phyloP scores from a whole-genome alignment of 37 sponge, comb jelly and placozoan species.

The Lycopodina hypogea region DNA sequence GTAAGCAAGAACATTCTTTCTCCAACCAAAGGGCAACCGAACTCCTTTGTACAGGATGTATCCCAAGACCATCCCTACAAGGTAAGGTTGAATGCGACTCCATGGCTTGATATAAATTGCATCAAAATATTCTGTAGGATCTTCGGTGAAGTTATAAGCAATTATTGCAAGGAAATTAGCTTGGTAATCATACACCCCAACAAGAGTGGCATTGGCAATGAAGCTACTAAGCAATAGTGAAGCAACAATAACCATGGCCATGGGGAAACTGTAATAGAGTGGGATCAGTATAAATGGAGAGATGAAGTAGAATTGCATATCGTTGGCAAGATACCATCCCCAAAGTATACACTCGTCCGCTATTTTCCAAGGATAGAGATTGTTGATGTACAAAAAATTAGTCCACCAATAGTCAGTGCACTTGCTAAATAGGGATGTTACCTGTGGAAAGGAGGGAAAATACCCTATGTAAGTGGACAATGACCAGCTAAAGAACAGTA shows the following conservation, averaged over 20 bases:
- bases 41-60: conserved; percentile 57
- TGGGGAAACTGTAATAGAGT: conserved; percentile 37
- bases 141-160: neutral
- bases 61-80: conserved; percentile 80
- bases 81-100: conserved; percentile 72
- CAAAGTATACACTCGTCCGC: conserved; percentile 63
- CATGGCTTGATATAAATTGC: conserved; percentile 67
- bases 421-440: neutral
- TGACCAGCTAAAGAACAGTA: conserved; percentile 59
- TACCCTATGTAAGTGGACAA: conserved; percentile 27
- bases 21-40: conserved; percentile 8
- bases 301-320: conserved; percentile 87
- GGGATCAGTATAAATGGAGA: conserved; percentile 76
- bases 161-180: conserved; percentile 14
- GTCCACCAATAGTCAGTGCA: conserved; percentile 82
- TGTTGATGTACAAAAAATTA: conserved; percentile 86
- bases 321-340: conserved; percentile 87
- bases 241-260: conserved; percentile 30
- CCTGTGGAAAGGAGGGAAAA: neutral
- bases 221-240: conserved; percentile 13
- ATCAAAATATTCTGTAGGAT: neutral
- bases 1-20: conserved; percentile 10
- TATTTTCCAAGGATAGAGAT: conserved; percentile 70
- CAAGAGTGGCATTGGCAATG: conserved; percentile 31
- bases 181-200: conserved; percentile 38